Conservation (phyloP, 2,113 vertebrate species). For the Taurulus bubalis region DNA sequence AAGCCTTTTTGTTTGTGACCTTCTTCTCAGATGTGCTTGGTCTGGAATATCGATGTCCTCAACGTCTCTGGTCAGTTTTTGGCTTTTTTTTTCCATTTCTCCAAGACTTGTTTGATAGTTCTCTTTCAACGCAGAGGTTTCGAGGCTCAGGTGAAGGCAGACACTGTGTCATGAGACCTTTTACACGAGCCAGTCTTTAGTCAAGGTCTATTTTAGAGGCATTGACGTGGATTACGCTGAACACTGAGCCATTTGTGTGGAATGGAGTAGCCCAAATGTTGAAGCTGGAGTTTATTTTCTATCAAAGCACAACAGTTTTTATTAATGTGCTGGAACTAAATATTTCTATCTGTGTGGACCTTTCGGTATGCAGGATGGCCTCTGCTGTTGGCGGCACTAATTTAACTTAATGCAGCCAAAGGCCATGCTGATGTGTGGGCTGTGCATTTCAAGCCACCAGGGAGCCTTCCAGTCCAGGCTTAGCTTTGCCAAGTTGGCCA, state of each 20-base stretch:
- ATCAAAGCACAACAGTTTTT: conserved; percentile 16
- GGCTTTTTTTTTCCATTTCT: conserved; percentile 30
- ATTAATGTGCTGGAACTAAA: conserved; percentile 40
- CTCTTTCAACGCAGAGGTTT: conserved; percentile 8
- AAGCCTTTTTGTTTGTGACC: conserved; percentile 46
- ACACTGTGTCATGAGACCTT: conserved; percentile 38
- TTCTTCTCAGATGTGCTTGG: conserved; percentile 13
- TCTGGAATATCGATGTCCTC: conserved; percentile 31
- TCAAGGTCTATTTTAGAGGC: conserved; percentile 36
- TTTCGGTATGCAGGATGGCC: conserved; percentile 2
- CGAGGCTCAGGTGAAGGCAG: conserved; percentile 40
- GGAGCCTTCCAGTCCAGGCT: neutral
- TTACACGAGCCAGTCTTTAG: conserved; percentile 22
- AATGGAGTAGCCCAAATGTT: conserved; percentile 32
- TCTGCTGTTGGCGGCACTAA: conserved; percentile 7
- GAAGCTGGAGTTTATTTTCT: neutral
- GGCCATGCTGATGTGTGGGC: conserved; percentile 3
- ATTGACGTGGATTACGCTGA: conserved; percentile 53
- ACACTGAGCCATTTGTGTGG: conserved; percentile 17
- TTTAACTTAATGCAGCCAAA: conserved; percentile 39
- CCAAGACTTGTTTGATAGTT: neutral
- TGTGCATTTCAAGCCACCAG: conserved; percentile 33
- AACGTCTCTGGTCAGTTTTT: conserved; percentile 27
- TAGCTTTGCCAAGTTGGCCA: conserved; percentile 30
- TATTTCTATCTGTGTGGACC: neutral